Percentiles rank a stretch among this genome's conserved stretches.
phyloP scores from a whole-genome alignment of 2,888 invertebrate genomes.

The Zhuqinia jingwanae region DNA sequence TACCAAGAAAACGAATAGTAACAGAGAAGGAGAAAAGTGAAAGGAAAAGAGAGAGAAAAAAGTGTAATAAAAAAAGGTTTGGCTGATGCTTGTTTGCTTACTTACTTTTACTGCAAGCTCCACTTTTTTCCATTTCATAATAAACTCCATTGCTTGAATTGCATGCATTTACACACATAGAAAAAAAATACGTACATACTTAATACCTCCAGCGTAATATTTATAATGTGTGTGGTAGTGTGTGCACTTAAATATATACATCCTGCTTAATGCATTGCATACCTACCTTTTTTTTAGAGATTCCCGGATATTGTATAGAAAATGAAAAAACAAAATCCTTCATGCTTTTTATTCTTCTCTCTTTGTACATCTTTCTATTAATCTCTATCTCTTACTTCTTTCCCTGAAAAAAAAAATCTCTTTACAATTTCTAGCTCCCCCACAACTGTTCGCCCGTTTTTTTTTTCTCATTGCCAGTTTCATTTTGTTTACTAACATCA shows the following conservation, averaged over 20 bases:
- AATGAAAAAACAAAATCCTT: background rate
- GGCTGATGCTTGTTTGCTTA: background rate
- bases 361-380: background rate
- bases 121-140: slow-evolving; percentile 8
- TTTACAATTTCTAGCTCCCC: slow-evolving; percentile 51
- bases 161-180: background rate
- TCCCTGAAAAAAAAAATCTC: slow-evolving; percentile 38
- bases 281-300: too few relatives aligned
- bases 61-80: background rate
- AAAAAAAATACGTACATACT: background rate
- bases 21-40: too few relatives aligned
- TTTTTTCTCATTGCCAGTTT: slow-evolving; percentile 31
- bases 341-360: background rate
- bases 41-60: background rate
- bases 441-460: slow-evolving; percentile 28
- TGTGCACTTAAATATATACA: too few relatives aligned
- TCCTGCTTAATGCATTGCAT: too few relatives aligned
- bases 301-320: background rate
- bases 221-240: too few relatives aligned
- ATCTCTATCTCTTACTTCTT: background rate
- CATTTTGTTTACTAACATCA: slow-evolving; percentile 33
- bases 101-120: background rate
- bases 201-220: background rate
- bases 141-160: slow-evolving; percentile 35
- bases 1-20: background rate